Conservation (phyloP, 2,797 vertebrate species). For the Sebastes trivittatus region DNA sequence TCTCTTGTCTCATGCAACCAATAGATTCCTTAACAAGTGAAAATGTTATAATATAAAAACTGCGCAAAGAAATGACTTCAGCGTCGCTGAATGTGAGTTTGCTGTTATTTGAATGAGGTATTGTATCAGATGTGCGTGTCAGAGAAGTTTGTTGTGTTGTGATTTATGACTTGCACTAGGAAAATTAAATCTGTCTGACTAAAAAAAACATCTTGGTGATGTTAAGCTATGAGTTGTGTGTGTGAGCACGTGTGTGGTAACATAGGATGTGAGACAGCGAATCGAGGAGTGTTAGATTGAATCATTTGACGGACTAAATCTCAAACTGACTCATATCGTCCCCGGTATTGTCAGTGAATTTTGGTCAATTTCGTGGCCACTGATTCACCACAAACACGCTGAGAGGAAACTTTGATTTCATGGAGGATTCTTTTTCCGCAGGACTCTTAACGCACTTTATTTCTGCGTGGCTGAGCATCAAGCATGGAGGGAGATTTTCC, state of each 20-base stretch:
- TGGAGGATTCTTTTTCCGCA: conserved; percentile 30
- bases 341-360: conserved; percentile 31
- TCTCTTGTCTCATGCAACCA: conserved; percentile 51
- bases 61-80: conserved; percentile 17
- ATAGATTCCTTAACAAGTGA: conserved; percentile 56
- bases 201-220: conserved; percentile 38
- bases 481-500: conserved; percentile 6
- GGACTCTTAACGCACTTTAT: neutral
- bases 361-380: conserved; percentile 47
- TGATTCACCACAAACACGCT: conserved; percentile 22
- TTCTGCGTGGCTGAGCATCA: conserved; percentile 11
- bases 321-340: conserved; percentile 59
- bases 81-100: neutral
- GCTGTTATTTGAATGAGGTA: conserved; percentile 12
- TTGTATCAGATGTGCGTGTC: neutral
- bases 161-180: conserved; percentile 11
- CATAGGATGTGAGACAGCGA: conserved; percentile 39
- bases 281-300: conserved; percentile 22
- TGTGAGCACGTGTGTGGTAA: conserved; percentile 18
- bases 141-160: conserved; percentile 1
- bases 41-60: conserved; percentile 46
- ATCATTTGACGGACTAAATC: conserved; percentile 37
- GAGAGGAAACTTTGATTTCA: conserved; percentile 49
- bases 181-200: conserved; percentile 46
- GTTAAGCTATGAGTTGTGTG: conserved; percentile 3